Evolutionary conservation across 2,888 invertebrate species (phyloP).

Genomic region (Branchipolynoe longqiensis): DNA sequence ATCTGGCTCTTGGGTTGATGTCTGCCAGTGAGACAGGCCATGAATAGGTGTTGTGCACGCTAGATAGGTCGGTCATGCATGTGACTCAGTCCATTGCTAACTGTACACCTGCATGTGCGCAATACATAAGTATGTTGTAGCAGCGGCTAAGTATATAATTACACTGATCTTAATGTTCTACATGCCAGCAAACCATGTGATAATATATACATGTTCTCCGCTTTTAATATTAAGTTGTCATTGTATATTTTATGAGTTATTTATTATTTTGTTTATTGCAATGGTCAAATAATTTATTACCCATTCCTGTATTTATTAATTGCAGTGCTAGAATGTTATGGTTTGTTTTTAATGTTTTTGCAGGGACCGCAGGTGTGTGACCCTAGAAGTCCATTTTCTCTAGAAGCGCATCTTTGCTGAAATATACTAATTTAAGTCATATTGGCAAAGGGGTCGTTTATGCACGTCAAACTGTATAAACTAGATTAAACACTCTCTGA

Average conservation of each 20-base stretch:
- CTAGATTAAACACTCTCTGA: not conserved
- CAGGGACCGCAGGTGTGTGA: conserved; percentile 44
- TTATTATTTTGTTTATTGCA: not conserved
- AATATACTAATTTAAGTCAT: not conserved
- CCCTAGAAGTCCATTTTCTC: not conserved
- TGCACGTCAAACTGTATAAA: conserved; percentile 36
- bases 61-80: not conserved
- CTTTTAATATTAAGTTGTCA: not conserved
- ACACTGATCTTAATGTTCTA: not conserved
- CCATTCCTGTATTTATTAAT: not conserved
- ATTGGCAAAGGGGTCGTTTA: not conserved
- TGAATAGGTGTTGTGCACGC: not conserved
- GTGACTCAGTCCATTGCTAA: too few relatives aligned
- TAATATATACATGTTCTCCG: too few relatives aligned
- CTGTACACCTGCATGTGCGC: not conserved
- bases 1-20: not conserved
- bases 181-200: too few relatives aligned
- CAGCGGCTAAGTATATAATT: not conserved
- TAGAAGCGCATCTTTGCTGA: not conserved
- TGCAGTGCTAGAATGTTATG: not conserved
- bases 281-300: not conserved
- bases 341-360: conserved; percentile 6
- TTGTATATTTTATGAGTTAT: not conserved
- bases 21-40: not conserved
- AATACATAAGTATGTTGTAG: not conserved